Conservation (phyloP, 2,113 vertebrate species). For the Nestor notabilis region DNA sequence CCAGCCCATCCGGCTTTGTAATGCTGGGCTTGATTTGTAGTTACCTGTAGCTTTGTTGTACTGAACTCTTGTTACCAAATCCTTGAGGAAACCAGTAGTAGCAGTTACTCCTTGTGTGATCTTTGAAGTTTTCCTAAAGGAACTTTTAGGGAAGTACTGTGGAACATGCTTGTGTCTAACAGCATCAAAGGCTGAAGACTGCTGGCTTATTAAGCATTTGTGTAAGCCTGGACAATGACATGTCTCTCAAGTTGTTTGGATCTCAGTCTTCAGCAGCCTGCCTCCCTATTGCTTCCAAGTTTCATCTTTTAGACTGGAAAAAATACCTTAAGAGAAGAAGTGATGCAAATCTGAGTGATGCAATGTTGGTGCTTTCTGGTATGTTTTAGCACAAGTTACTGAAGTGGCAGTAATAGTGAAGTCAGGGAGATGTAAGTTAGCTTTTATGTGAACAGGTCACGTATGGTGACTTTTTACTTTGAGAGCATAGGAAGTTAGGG, state of each 20-base stretch:
- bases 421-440: not conserved
- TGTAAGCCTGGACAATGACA: not conserved
- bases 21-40: not conserved
- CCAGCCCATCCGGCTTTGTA: not conserved
- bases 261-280: not conserved
- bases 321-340: not conserved
- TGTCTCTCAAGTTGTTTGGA: not conserved
- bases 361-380: not conserved
- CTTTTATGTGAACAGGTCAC: not conserved
- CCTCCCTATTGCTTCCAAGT: not conserved
- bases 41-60: fast-evolving
- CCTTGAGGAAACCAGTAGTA: not conserved
- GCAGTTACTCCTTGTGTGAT: fast-evolving
- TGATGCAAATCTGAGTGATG: not conserved
- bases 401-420: not conserved
- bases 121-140: not conserved
- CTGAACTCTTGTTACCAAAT: not conserved
- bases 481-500: not conserved
- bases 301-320: not conserved
- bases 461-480: not conserved
- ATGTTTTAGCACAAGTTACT: not conserved
- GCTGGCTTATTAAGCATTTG: fast-evolving
- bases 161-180: not conserved
- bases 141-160: not conserved
- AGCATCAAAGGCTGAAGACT: not conserved